These are phyloP conservation scores for Drosophila serrata DNA, from an alignment of 1,140 invertebrate genomes.

Conservation along the genomic window DNA sequence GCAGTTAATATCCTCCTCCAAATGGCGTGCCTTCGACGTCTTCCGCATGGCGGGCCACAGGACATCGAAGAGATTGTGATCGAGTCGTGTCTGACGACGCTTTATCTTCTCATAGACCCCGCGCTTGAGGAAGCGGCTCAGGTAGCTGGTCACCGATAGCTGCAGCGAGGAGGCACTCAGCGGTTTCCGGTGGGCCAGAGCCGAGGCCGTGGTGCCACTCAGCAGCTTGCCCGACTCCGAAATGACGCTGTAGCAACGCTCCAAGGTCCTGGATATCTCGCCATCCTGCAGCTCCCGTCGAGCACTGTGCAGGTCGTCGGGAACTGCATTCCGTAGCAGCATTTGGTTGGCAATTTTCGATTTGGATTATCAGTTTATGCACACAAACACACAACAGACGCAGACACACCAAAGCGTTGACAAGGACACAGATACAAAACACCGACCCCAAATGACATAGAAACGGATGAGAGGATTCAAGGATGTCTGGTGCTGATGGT, in stretches of 20 bases:
- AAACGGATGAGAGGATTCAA: constrained; percentile 36
- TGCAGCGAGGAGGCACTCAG: constrained; percentile 87
- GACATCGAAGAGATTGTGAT: constrained; percentile 92
- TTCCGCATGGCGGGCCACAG: constrained; percentile 93
- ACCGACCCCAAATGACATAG: constrained; percentile 22
- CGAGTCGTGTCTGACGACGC: constrained; percentile 89
- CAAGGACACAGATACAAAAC: constrained; percentile 40
- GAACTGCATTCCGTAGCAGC: constrained; percentile 86
- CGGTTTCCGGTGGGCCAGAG: constrained; percentile 81
- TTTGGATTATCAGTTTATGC: constrained; percentile 62
- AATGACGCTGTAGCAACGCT: constrained; percentile 90
- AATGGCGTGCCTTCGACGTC: constrained; percentile 85
- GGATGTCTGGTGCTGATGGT: constrained; percentile 15
- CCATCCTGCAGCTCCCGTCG: constrained; percentile 89
- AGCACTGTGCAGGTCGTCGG: constrained; percentile 89
- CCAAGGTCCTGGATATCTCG: constrained; percentile 89
- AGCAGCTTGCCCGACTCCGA: constrained; percentile 86
- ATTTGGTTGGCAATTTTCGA: constrained; percentile 55
- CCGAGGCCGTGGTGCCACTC: constrained; percentile 84
- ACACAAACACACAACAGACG: constrained; percentile 34
- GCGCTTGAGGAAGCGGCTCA: constrained; percentile 89
- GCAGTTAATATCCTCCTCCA: constrained; percentile 89
- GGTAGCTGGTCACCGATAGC: constrained; percentile 87
- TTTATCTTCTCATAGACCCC: constrained; percentile 90
- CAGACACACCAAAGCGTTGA: constrained; percentile 38